Base-by-base conservation (phyloP, 2,797 vertebrate genomes). In the Melanotaenia trifasciata region DNA sequence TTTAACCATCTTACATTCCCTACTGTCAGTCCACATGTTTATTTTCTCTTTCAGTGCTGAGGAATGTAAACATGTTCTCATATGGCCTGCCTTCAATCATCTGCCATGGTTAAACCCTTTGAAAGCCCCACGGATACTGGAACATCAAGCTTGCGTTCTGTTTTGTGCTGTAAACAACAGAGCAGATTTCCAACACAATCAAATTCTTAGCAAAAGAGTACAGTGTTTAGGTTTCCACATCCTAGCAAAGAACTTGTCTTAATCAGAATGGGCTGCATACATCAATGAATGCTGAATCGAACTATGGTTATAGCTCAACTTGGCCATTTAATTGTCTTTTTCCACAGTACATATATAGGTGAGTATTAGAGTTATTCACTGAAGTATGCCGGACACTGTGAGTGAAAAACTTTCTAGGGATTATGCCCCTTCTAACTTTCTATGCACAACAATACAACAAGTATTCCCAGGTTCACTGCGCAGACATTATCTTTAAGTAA, bases 1-100 rank as follows among this genome's bases (percentile, higher is more conserved):
- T 43, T 11, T 33, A 56, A 8, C 16, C 12, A 1, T 1, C 54
- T 56, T 6, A 64, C 5, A 45, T 45, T 38, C 24, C 30, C 51
- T 1, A 30, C 64, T 16, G 32, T 71, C 2, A n/a, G 4, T 64
- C 43, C 16, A 61, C 33, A n/a, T 53, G 30, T 79, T 76, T 65
- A 13, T 73, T 81, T 73, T 66, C 40, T 63, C 18, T 43, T 64
- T 65, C 12, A 57, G 64, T 64, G 18, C 67, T 64, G 13, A 74
- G 64, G 65, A 72, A 47, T 0, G 0, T 12, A 16, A 71, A 60
- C 32, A 40, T 54, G 24, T 76, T 60, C 40, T 74, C 47, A 50
- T 64, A 64, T 59, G 59, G 36, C 20, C 33, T 61, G 51, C 1
- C 0, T 63, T 64, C 56, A 6, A 47, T 67, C 58, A 58, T 74